Percentiles rank a stretch among this genome's conserved stretches.
phyloP scores from a whole-genome alignment of 2,888 invertebrate species.

The Hydrotaea cyrtoneurina region DNA sequence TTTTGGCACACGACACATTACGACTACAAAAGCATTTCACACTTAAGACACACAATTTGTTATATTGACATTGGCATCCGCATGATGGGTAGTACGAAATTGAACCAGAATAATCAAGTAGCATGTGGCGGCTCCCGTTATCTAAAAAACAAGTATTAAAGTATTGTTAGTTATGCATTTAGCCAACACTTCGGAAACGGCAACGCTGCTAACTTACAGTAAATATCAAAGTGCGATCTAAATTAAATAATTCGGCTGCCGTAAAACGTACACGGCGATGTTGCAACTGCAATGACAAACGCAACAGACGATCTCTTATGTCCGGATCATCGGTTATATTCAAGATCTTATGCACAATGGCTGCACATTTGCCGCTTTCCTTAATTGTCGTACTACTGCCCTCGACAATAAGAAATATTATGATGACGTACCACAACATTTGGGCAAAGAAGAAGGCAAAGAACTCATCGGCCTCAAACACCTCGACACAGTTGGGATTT shows the following conservation, averaged over 20 bases:
- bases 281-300: conserved; percentile 78
- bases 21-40: neutral
- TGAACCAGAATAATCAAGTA: conserved; percentile 80
- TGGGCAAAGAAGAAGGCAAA: conserved; percentile 78
- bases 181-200: neutral
- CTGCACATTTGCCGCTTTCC: conserved; percentile 74
- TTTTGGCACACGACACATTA: neutral
- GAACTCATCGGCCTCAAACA: conserved; percentile 77
- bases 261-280: conserved; percentile 79
- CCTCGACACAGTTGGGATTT: conserved; percentile 75
- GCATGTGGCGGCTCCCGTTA: conserved; percentile 79
- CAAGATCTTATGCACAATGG: conserved; percentile 78
- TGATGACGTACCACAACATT: conserved; percentile 77
- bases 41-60: conserved; percentile 54
- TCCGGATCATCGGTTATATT: conserved; percentile 76
- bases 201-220: conserved; percentile 72
- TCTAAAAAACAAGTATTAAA: conserved; percentile 70
- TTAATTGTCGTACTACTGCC: conserved; percentile 75
- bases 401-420: conserved; percentile 77
- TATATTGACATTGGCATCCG: conserved; percentile 33
- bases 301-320: conserved; percentile 75
- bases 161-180: neutral
- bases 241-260: conserved; percentile 79
- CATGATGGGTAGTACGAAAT: conserved; percentile 74
- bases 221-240: conserved; percentile 80